Conservation (phyloP, 1,140 invertebrate genomes). For the Drosophila melanogaster region DNA sequence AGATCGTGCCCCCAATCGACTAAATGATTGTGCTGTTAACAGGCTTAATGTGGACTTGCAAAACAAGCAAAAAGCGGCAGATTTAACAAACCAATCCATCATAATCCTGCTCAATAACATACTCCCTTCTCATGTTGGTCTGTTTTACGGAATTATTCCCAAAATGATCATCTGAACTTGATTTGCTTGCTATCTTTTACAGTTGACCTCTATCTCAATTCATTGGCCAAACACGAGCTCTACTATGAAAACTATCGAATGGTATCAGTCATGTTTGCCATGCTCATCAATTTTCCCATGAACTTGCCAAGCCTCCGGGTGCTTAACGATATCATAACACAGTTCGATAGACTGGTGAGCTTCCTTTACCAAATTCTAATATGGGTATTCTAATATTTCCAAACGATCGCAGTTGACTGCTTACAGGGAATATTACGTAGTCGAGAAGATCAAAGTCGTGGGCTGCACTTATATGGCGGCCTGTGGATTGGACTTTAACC, state of each 20-base stretch:
- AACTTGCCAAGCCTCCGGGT: slow-evolving; percentile 89
- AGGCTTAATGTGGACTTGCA: slow-evolving; percentile 87
- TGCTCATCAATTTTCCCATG: slow-evolving; percentile 90
- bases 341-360: slow-evolving; percentile 89
- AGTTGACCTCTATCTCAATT: slow-evolving; percentile 86
- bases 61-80: slow-evolving; percentile 91
- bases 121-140: slow-evolving; percentile 93
- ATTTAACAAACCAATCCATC: slow-evolving; percentile 91
- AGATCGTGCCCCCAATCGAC: too few relatives aligned
- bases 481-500: slow-evolving; percentile 89
- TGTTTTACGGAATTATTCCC: slow-evolving; percentile 51
- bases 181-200: slow-evolving; percentile 43
- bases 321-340: slow-evolving; percentile 95
- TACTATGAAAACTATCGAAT: slow-evolving; percentile 93
- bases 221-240: slow-evolving; percentile 88
- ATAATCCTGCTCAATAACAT: slow-evolving; percentile 93
- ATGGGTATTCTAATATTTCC: too few relatives aligned
- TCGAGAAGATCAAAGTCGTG: slow-evolving; percentile 96
- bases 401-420: slow-evolving; percentile 5
- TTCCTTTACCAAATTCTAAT: not conserved
- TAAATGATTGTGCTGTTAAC: not conserved
- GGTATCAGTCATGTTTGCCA: slow-evolving; percentile 96
- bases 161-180: not conserved
- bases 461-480: slow-evolving; percentile 97
- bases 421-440: slow-evolving; percentile 49